A percentile compares a stretch with the other conserved stretches of the same genome.
Conservation (phyloP, 2,888 invertebrate genomes). For the Caenorhabditis zanzibari region DNA sequence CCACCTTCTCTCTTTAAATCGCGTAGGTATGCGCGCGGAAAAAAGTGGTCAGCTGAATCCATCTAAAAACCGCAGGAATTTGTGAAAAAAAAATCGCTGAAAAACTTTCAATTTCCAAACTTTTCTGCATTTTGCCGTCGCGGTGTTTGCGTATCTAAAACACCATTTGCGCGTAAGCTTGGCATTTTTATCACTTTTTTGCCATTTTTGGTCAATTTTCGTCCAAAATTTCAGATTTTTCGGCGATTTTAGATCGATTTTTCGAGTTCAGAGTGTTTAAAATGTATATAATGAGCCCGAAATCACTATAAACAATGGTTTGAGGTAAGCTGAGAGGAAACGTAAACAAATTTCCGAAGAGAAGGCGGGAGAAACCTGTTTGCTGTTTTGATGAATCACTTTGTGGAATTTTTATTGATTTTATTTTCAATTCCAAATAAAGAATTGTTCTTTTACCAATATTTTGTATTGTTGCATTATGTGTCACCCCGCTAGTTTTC, state of each 20-base stretch:
- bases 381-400: constrained; percentile 3
- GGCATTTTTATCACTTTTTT: constrained; percentile 1
- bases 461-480: neutral
- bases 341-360: constrained; percentile 30
- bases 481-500: constrained; percentile 10
- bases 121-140: constrained; percentile 6
- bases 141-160: constrained; percentile 29
- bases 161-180: constrained; percentile 25
- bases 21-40: too few relatives aligned
- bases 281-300: constrained; percentile 1
- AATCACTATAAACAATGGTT: constrained; percentile 33
- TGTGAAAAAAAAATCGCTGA: constrained; percentile 2
- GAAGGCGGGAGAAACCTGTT: constrained; percentile 6
- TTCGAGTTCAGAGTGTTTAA: neutral
- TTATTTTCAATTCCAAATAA: neutral
- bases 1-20: too few relatives aligned
- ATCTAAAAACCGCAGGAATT: too few relatives aligned
- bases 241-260: neutral
- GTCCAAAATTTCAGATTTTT: neutral
- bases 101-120: neutral
- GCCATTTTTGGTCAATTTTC: neutral
- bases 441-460: neutral
- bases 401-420: constrained; percentile 12
- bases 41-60: too few relatives aligned
- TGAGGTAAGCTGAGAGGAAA: constrained; percentile 26